These are phyloP conservation scores for Uropetala carovei DNA, from an alignment of 2,888 invertebrate genomes.

Conservation along the genomic window DNA sequence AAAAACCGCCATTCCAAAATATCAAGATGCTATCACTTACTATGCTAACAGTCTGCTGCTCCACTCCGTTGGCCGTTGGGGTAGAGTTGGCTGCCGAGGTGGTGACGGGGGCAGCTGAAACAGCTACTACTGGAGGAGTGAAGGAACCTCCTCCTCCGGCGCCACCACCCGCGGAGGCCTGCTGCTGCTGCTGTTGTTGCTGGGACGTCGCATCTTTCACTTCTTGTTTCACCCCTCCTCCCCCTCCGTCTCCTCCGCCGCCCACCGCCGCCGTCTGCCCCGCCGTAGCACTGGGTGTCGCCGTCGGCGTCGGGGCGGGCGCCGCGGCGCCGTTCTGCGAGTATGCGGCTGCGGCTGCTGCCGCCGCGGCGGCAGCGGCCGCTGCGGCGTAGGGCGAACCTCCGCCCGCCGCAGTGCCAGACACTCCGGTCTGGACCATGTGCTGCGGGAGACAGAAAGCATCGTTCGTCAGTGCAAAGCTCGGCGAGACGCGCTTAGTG, in stretches of 20 bases:
- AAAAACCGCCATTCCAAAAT: slow-evolving; percentile 59
- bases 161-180: slow-evolving; percentile 75
- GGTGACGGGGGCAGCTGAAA: slow-evolving; percentile 40
- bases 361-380: slow-evolving; percentile 73
- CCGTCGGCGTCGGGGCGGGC: slow-evolving; percentile 74
- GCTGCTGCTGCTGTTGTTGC: slow-evolving; percentile 76
- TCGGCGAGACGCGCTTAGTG: no score
- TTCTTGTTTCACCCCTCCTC: slow-evolving; percentile 76
- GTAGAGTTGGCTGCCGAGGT: slow-evolving; percentile 69
- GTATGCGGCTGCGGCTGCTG: slow-evolving; percentile 77
- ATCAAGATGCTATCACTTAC: slow-evolving; percentile 73
- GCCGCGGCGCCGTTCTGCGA: slow-evolving; percentile 74
- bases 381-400: slow-evolving; percentile 79
- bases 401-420: slow-evolving; percentile 76
- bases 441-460: slow-evolving; percentile 81
- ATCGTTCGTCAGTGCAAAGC: no score
- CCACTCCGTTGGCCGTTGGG: slow-evolving; percentile 78
- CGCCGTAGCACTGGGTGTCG: slow-evolving; percentile 71
- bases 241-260: slow-evolving; percentile 82
- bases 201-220: slow-evolving; percentile 75
- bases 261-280: slow-evolving; percentile 74
- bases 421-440: slow-evolving; percentile 89
- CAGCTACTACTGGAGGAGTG: slow-evolving; percentile 69
- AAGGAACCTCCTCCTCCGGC: slow-evolving; percentile 75
- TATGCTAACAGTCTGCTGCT: slow-evolving; percentile 78